Evolutionary conservation across 1,140 invertebrate species (phyloP), one percentile per base, ranked within the genome.

Genomic region (Hycleus phaleratus): DNA sequence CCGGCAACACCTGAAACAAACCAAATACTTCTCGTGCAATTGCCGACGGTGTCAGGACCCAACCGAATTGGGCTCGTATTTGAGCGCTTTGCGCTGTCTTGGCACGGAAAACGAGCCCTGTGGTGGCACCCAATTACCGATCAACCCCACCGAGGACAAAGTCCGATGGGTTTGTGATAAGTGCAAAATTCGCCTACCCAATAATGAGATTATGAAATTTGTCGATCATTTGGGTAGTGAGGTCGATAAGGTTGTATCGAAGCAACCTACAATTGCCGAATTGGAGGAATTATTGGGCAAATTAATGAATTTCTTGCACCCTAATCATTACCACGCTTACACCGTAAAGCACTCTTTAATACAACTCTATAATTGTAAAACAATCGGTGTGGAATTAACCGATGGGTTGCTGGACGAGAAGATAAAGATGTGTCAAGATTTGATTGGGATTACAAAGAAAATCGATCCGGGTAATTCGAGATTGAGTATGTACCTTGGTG

Each of bases 11-110:
- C 71, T 88, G 2, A 75, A 74, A 60, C 73, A 72, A 42, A 76
- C 72, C n/a, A 86, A 86, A 72, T 85, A 81, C 64, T 86, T 86
- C 60, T 74, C 79, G 47, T 86, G 85, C 65, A 68, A 71, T 10
- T 86, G 85, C 49, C 60, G 71, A n/a, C 72, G 85, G 50, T 86
- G 85, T 60, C 67, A 55, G 26, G 84, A 86, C 73, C 79, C 81
- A 26, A 83, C 82, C 3, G 84, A 86, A 67, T 67, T 84, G 47
- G 78, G 76, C 5, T 84, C 81, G 18, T 79, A 79, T 75, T 71
- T 82, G 0, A 82, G 82, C n/a, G 78, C 81, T 3, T 79, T 85
- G 26, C 77, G 79, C 32, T 86, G 85, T 85, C 24, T 68, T 8
- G 66, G 85, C 63, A 79, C 79, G 58, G 53, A 67, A 46, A 51